Base-by-base conservation (phyloP, 2,113 vertebrate species). In the Atlantisia rogersi region DNA sequence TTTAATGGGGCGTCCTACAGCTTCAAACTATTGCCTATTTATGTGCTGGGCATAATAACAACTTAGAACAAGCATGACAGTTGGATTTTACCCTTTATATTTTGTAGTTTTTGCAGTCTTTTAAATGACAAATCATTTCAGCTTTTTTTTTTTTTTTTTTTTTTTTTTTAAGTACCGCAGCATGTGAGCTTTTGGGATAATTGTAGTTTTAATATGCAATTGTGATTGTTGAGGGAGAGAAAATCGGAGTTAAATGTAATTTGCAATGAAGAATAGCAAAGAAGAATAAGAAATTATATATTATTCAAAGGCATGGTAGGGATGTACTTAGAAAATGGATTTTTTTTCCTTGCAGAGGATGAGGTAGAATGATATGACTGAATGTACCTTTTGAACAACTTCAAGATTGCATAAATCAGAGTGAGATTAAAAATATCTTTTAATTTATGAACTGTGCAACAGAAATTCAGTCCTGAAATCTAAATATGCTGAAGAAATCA, bases 91-190 rank as follows among this genome's bases (percentile, higher is more conserved):
- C 5, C 3, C 31, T 76, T 85, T 50, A 35, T 32, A 5, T 75
- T 84, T 92, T 77, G 40, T 78, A 65, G 29, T 20, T 46, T 7
- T 58, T 92, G 80, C 25, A 68, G 6, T 55, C 21, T 86, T 76
- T 68, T 35, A 85, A 75, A 90, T 53, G 29, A 46, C 4, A 78
- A 89, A 67, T 15, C 2, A 21, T 53, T 74, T 59, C n/a, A 25
- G 15, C 16, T 18, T 7, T 48, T 37, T 55, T 53, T 5, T 48
- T 37, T 55, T 35, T n/a, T 46, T 55, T 24, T 29, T 32, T 13
- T 35, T 28, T 62, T 37, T 73, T 39, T 40, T 4, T 11, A 52
- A 52, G 16, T 60, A 59, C 2, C 0, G 0, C 16, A 50, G 13
- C 5, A 20, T 75, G 42, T 65, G 56, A 86, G 8, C 14, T 63